phyloP scores from a whole-genome alignment of 2,113 vertebrate species.

The Festucalex cinctus region DNA sequence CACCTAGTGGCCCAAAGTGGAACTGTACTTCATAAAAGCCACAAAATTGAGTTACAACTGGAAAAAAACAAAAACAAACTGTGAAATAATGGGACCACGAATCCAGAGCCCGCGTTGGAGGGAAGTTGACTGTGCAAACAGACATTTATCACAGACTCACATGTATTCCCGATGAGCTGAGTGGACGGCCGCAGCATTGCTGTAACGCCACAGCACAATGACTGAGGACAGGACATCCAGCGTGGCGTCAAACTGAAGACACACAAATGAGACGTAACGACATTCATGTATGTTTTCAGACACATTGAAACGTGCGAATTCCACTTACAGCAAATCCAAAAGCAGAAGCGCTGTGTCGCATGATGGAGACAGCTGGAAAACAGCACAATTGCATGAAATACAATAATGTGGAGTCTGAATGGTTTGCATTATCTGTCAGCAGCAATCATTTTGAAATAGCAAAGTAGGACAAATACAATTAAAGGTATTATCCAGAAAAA shows the following conservation, averaged over 20 bases:
- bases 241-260: conserved; percentile 87
- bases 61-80: too few species aligned
- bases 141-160: conserved; percentile 75
- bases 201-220: conserved; percentile 98
- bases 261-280: conserved; percentile 6
- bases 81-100: too few species aligned
- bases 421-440: not conserved
- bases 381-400: conserved; percentile 2
- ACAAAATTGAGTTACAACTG: too few species aligned
- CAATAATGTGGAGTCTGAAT: not conserved
- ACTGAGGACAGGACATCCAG: conserved; percentile 92
- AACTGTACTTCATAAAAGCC: too few species aligned
- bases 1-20: too few species aligned
- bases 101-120: too few species aligned
- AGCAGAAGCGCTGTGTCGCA: conserved; percentile 93
- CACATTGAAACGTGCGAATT: not conserved
- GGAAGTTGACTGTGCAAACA: too few species aligned
- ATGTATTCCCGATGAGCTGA: conserved; percentile 95
- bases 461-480: too few species aligned
- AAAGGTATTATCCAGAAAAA: too few species aligned
- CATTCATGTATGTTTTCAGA: not conserved
- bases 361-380: conserved; percentile 86
- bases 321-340: conserved; percentile 97
- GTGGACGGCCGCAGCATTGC: conserved; percentile 93
- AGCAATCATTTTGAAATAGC: too few species aligned